Percentiles rank a stretch among this genome's conserved stretches.
These are phyloP conservation scores for Machimus rusticus DNA, from an alignment of 2,888 invertebrate genomes.

Conservation along the genomic window DNA sequence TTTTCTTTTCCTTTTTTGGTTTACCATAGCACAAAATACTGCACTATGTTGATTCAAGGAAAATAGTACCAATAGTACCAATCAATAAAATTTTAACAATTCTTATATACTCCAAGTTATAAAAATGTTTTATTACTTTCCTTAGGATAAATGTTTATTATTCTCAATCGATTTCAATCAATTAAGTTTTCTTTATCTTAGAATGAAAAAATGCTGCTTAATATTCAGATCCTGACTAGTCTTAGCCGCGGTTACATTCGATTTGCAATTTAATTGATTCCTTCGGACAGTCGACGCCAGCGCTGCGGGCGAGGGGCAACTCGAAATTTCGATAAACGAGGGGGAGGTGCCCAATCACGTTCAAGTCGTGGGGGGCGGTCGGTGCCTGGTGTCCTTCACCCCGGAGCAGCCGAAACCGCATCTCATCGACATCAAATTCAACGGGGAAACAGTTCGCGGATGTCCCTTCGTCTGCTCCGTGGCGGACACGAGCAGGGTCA, in stretches of 20 bases:
- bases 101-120: too few species aligned
- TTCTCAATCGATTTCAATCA: not conserved
- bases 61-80: not conserved
- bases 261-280: not conserved
- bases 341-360: constrained; percentile 99
- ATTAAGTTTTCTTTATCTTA: not conserved
- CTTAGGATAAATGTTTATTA: not conserved
- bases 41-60: too few species aligned
- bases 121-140: too few species aligned
- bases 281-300: constrained; percentile 88
- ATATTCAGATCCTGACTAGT: not conserved
- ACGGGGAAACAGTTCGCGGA: constrained; percentile 90
- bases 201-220: not conserved
- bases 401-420: constrained; percentile 91
- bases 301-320: constrained; percentile 97
- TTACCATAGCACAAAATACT: too few species aligned
- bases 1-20: too few species aligned
- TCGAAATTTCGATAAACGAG: constrained; percentile 99
- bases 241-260: not conserved
- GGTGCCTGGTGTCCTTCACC: constrained; percentile 92
- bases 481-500: constrained; percentile 79
- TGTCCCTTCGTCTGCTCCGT: constrained; percentile 90
- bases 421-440: constrained; percentile 94
- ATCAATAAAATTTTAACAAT: not conserved
- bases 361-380: constrained; percentile 92